Evolutionary conservation across 1,140 invertebrate genomes (phyloP).

Genomic region (Diuraphis noxia): DNA sequence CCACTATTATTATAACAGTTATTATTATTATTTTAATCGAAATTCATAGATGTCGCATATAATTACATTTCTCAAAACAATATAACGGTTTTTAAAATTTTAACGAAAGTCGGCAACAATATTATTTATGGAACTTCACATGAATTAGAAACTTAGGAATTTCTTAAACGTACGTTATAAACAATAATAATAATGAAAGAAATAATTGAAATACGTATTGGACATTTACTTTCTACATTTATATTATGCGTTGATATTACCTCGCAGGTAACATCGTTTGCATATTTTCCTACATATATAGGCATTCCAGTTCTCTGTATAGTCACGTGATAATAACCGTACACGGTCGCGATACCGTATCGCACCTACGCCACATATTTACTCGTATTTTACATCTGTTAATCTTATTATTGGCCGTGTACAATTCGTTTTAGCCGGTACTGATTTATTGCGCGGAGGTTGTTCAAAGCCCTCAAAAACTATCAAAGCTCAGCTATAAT

Average conservation of each 20-base stretch:
- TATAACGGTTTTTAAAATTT: not conserved
- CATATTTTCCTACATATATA: conserved; percentile 33
- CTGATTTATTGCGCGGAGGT: not conserved
- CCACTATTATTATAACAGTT: not conserved
- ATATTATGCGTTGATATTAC: not conserved
- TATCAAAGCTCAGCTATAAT: not conserved
- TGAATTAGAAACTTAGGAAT: conserved; percentile 23
- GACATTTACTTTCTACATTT: conserved; percentile 25
- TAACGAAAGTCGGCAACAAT: not conserved
- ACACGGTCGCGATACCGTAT: not conserved
- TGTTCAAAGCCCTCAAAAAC: not conserved
- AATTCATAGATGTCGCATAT: not conserved
- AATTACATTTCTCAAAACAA: not conserved
- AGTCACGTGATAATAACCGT: not conserved
- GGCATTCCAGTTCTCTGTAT: conserved; percentile 9
- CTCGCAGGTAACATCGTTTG: conserved; percentile 19
- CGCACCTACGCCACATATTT: not conserved
- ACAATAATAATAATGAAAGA: not conserved
- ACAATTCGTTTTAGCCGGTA: not conserved
- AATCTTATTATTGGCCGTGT: not conserved
- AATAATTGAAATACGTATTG: conserved; percentile 10
- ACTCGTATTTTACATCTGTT: not conserved
- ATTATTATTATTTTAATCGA: not conserved
- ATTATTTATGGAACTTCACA: not conserved
- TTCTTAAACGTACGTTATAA: not conserved